A percentile compares a stretch with the other conserved stretches of the same genome.
phyloP scores from a whole-genome alignment of 2,113 vertebrate genomes.

The Apaloderma vittatum region DNA sequence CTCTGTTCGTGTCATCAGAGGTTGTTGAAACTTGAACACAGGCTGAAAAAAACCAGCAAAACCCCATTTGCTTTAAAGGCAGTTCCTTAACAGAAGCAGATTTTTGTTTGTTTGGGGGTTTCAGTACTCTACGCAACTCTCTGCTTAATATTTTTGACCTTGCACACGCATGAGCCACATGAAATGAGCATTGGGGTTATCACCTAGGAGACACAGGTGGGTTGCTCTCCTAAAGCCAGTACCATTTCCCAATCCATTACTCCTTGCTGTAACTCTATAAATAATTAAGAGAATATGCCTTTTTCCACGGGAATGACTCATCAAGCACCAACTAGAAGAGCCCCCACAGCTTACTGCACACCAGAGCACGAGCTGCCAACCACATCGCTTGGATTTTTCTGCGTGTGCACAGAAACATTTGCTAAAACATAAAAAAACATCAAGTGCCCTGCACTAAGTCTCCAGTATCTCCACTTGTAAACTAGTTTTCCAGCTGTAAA shows the following conservation, averaged over 20 bases:
- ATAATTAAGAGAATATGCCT: slow-evolving; percentile 48
- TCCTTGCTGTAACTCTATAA: slow-evolving; percentile 33
- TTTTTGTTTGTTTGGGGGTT: neutral
- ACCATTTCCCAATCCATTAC: slow-evolving; percentile 25
- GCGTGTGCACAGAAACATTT: slow-evolving; percentile 6
- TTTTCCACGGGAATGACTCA: slow-evolving; percentile 35
- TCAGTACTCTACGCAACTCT: neutral
- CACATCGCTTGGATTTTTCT: slow-evolving; percentile 25
- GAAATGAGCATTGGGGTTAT: slow-evolving; percentile 2
- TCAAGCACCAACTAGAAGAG: slow-evolving; percentile 25
- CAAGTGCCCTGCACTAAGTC: slow-evolving; percentile 11
- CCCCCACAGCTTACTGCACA: slow-evolving; percentile 34
- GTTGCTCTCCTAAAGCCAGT: slow-evolving; percentile 22
- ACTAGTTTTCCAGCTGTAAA: slow-evolving; percentile 61
- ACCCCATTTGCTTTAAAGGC: neutral
- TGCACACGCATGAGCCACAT: neutral
- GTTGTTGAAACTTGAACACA: neutral
- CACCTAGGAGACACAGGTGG: slow-evolving; percentile 18
- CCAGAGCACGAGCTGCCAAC: neutral
- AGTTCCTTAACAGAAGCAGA: neutral
- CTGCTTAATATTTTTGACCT: slow-evolving; percentile 3
- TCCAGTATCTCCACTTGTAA: slow-evolving; percentile 54
- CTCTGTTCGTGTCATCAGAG: neutral
- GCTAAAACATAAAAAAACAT: slow-evolving; percentile 30
- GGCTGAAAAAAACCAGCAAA: neutral